phyloP scores from a whole-genome alignment of 92 coral and sea anemone genomes.

The Epizoanthus ramosus region DNA sequence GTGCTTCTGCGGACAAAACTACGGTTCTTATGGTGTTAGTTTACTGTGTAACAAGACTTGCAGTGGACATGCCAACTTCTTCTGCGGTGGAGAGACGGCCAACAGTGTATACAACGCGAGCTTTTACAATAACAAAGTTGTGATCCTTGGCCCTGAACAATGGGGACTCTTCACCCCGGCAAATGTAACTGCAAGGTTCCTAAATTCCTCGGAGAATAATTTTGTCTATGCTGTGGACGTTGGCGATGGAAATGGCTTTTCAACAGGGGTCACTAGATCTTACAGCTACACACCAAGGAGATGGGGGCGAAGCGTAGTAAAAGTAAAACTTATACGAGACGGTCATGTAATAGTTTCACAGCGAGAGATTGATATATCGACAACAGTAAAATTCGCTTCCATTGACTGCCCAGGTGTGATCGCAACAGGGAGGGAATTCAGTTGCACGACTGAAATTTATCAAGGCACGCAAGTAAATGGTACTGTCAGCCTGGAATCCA shows the following conservation, averaged over 20 bases:
- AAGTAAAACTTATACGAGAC: slow-evolving; percentile 41
- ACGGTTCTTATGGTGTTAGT: slow-evolving; percentile 48
- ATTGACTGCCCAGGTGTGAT: slow-evolving; percentile 61
- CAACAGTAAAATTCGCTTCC: slow-evolving; percentile 50
- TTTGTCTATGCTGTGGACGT: slow-evolving; percentile 44
- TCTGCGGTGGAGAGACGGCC: slow-evolving; percentile 77
- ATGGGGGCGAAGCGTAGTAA: slow-evolving; percentile 67
- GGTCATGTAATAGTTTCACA: neutral
- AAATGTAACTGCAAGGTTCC: slow-evolving; percentile 42
- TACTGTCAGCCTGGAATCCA: slow-evolving; percentile 25
- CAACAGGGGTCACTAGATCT: slow-evolving; percentile 24
- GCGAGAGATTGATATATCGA: slow-evolving; percentile 41
- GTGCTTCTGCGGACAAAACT: slow-evolving; percentile 75
- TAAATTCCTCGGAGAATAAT: slow-evolving; percentile 50
- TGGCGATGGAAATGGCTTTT: slow-evolving; percentile 61
- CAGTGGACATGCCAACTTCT: slow-evolving; percentile 59
- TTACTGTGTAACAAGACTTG: slow-evolving; percentile 61
- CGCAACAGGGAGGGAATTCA: slow-evolving; percentile 46
- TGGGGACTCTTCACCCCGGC: slow-evolving; percentile 52
- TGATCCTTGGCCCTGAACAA: slow-evolving; percentile 25
- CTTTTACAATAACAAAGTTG: slow-evolving; percentile 48
- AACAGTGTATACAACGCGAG: slow-evolving; percentile 76
- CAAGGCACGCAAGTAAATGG: slow-evolving; percentile 73
- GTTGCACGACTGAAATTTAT: slow-evolving; percentile 60
- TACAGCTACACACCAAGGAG: slow-evolving; percentile 51